phyloP scores from a whole-genome alignment of 1,140 invertebrate genomes.

The Leptinotarsa defecta region DNA sequence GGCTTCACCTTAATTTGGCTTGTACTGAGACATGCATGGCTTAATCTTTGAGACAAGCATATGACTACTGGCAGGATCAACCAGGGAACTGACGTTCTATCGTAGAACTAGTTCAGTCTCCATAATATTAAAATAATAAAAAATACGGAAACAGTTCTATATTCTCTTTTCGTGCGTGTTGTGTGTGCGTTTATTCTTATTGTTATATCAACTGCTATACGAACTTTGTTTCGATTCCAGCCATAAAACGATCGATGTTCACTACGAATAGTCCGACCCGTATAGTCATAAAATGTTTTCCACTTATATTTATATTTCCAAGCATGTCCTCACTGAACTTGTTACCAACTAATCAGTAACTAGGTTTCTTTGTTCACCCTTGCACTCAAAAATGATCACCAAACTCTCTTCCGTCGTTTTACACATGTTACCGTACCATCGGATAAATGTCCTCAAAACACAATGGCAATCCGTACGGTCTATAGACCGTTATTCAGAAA shows the following conservation, averaged over 20 bases:
- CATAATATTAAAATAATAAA: neutral
- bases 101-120: neutral
- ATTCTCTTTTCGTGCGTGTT: neutral
- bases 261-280: too few relatives aligned
- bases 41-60: conserved; percentile 81
- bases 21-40: conserved; percentile 79
- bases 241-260: too few relatives aligned
- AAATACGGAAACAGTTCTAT: neutral
- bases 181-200: neutral
- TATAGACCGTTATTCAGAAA: neutral
- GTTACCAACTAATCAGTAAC: too few relatives aligned
- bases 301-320: too few relatives aligned
- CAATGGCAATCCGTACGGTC: neutral
- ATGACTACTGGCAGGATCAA: conserved; percentile 78
- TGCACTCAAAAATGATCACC: too few relatives aligned
- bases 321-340: too few relatives aligned
- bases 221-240: too few relatives aligned
- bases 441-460: neutral
- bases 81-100: conserved; percentile 54
- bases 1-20: conserved; percentile 67
- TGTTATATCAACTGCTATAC: too few relatives aligned
- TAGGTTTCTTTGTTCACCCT: too few relatives aligned
- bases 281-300: too few relatives aligned
- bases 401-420: neutral
- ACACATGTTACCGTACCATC: neutral